A percentile compares a stretch with the other conserved stretches of the same genome.
Conservation (phyloP, 2,888 invertebrate species). For the Pachydiplax longipennis region DNA sequence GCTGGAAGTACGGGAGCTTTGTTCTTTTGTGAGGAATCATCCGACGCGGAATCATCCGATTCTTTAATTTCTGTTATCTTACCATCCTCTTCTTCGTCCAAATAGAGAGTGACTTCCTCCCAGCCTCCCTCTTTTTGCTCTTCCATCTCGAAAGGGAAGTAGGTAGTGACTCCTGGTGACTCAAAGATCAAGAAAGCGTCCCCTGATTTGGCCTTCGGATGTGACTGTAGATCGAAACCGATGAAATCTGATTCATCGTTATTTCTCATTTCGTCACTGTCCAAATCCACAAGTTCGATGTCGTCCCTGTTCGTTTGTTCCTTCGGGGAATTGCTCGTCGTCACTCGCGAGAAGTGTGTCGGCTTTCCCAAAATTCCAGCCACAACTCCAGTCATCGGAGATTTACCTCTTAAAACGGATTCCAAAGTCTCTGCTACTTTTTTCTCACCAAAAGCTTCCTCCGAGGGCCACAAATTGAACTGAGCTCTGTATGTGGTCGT, state of each 20-base stretch:
- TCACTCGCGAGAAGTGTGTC: neutral
- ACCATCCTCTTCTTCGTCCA: neutral
- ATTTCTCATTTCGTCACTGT: neutral
- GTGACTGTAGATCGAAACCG: neutral
- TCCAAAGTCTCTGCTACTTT: constrained; percentile 52
- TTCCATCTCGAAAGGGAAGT: neutral
- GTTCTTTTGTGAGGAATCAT: neutral
- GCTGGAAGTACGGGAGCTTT: neutral
- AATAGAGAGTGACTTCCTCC: neutral
- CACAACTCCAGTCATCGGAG: constrained; percentile 48
- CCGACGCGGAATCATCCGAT: neutral
- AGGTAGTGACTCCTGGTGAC: neutral
- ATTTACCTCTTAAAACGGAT: constrained; percentile 55
- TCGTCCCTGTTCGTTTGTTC: neutral
- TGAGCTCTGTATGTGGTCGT: constrained; percentile 43
- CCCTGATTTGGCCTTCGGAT: neutral
- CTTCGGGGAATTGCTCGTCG: neutral
- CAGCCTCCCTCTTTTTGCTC: neutral
- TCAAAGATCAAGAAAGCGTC: constrained; percentile 4
- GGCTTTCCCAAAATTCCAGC: constrained; percentile 51
- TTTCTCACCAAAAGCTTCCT: constrained; percentile 46
- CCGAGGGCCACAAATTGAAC: constrained; percentile 48
- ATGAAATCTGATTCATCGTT: neutral
- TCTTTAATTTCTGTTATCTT: neutral
- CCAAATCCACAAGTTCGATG: neutral